These are phyloP conservation scores for Sphaeridia pumilis DNA, from an alignment of 2,888 invertebrate species.

Conservation along the genomic window DNA sequence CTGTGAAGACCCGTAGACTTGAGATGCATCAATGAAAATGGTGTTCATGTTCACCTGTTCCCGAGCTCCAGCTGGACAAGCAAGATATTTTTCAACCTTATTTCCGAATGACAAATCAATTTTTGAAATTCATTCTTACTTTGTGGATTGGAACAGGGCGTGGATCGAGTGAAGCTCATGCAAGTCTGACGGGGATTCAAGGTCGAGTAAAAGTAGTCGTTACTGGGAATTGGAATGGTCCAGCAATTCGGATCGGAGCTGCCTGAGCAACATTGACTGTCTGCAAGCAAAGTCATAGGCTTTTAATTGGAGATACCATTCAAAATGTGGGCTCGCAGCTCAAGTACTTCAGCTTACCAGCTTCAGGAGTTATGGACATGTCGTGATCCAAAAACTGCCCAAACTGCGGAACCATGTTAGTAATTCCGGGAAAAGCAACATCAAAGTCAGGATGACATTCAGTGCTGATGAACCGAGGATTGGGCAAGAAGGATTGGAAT, in stretches of 20 bases:
- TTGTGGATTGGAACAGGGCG: conserved; percentile 20
- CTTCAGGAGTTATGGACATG: conserved; percentile 26
- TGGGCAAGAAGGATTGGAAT: conserved; percentile 48
- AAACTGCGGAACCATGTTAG: conserved; percentile 33
- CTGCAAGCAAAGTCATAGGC: conserved; percentile 1
- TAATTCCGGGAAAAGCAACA: conserved; percentile 39
- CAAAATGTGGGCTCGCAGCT: background rate
- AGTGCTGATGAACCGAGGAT: conserved; percentile 61
- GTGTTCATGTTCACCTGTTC: conserved; percentile 31
- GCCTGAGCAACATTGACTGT: conserved; percentile 3
- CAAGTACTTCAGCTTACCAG: conserved; percentile 11
- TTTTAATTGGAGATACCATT: background rate
- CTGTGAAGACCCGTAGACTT: conserved; percentile 24
- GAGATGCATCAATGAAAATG: conserved; percentile 30
- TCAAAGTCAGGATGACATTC: conserved; percentile 53
- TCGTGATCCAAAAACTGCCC: conserved; percentile 34
- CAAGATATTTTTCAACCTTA: background rate
- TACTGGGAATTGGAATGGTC: conserved; percentile 19
- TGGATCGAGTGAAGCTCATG: conserved; percentile 34
- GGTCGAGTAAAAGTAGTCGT: conserved; percentile 20
- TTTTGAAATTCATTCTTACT: conserved; percentile 3
- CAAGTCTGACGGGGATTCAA: conserved; percentile 16
- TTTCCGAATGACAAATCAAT: background rate
- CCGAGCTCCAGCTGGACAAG: conserved; percentile 16
- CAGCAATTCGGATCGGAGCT: conserved; percentile 25